Evolutionary conservation across 2,113 vertebrate genomes (phyloP), one percentile per base, ranked within the genome.

Genomic region (Takifugu flavidus): DNA sequence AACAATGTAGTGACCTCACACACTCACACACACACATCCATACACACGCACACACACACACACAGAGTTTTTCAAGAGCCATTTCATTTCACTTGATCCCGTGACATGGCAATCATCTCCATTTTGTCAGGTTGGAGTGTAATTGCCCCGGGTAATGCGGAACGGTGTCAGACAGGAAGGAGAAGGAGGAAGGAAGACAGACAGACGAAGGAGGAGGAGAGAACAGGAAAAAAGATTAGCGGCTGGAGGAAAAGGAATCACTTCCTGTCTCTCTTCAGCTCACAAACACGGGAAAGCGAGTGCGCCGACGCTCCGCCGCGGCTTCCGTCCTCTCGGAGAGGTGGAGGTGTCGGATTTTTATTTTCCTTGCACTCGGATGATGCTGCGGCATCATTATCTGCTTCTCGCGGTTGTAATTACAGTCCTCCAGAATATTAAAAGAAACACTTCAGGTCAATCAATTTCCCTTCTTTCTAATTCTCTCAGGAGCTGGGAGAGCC

Each of bases 111-210:
- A 68, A 85, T 85, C 76, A 85, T 86, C 82, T 74, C 75, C 80
- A 80, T 78, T 86, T 83, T 86, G 83, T 84, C 86, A 82, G 86
- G 83, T 84, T 72, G 78, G 85, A 85, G 77, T 67, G 77, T 83
- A 84, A 87, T 85, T 84, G 76, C 58, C 77, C 77, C 14, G 70
- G 74, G 78, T 63, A 63, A 71, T 65, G 47, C 34, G 54, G 34
- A 55, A 71, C 25, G 29, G 27, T 49, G 74, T 56, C 44, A 53
- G 60, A 46, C 34, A 15, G 62, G 47, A 57, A 20, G 42, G 7
- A 10, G 67, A 15, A 12, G 43, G n/a, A 25, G 26, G 3, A 63
- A 11, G 50, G 13, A 56, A 50, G 59, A 47, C 10, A 5, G 64
- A 26, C 27, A 27, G 59, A 59, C 42, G 29, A 14, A 13, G 34